These are phyloP conservation scores for Sesamia inferens DNA, from an alignment of 2,888 invertebrate genomes.

Conservation along the genomic window DNA sequence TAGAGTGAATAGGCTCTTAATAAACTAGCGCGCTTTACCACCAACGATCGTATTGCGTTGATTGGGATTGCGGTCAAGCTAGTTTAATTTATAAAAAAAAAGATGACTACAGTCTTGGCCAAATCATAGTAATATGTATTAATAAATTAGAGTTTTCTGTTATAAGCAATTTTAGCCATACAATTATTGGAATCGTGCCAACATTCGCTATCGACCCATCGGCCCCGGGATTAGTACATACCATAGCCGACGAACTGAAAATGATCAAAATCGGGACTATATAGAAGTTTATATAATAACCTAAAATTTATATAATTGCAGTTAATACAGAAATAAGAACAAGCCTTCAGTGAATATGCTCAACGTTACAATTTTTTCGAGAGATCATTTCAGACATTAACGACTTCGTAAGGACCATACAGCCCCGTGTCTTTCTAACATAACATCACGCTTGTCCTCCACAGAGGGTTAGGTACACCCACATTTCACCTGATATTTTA, in stretches of 20 bases:
- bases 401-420: no score
- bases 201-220: slow-evolving; percentile 19
- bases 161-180: slow-evolving; percentile 13
- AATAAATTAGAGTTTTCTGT: slow-evolving; percentile 23
- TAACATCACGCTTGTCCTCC: not conserved
- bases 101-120: not conserved
- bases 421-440: not conserved
- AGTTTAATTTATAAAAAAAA: no score
- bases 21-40: no score
- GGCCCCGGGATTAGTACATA: slow-evolving; percentile 8
- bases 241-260: slow-evolving; percentile 21
- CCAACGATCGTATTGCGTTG: no score
- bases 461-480: not conserved
- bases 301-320: not conserved
- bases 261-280: slow-evolving; percentile 2
- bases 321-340: not conserved
- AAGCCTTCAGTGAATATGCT: not conserved
- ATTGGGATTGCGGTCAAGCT: no score
- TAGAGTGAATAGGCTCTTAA: no score
- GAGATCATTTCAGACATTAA: not conserved
- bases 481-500: not conserved
- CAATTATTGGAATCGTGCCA: slow-evolving; percentile 32
- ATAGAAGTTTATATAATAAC: not conserved
- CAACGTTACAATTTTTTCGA: not conserved
- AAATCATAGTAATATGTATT: slow-evolving; percentile 24